These are phyloP conservation scores for Morelia viridis DNA, from an alignment of 2,797 vertebrate genomes.

Conservation along the genomic window DNA sequence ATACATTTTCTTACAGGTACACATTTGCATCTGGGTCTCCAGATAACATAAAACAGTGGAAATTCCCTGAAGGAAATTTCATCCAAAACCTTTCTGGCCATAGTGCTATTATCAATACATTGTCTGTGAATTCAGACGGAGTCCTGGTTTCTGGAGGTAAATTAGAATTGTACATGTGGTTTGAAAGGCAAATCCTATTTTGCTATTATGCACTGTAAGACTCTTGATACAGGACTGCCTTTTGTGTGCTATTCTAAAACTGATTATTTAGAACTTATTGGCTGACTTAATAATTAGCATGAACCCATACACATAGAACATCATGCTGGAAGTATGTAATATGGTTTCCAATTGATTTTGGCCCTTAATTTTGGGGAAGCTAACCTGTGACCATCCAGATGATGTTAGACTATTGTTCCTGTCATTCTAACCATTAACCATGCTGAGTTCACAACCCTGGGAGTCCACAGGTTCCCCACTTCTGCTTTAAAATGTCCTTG, in stretches of 20 bases:
- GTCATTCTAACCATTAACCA: not conserved
- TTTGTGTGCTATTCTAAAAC: not conserved
- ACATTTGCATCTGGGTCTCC: constrained; percentile 97
- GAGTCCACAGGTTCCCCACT: not conserved
- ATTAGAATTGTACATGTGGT: constrained; percentile 3
- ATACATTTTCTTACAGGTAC: constrained; percentile 80
- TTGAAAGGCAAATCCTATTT: not conserved
- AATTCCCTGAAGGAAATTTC: constrained; percentile 96
- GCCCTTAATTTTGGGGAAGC: not conserved
- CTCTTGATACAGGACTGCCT: not conserved
- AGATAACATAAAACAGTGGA: constrained; percentile 99
- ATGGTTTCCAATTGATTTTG: not conserved
- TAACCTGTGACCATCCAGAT: not conserved
- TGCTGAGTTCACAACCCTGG: not conserved
- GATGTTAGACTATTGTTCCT: not conserved
- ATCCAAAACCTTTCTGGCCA: constrained; percentile 98
- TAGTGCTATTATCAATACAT: constrained; percentile 96
- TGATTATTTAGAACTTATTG: not conserved
- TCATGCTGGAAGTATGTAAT: not conserved
- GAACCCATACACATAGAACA: not conserved
- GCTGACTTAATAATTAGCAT: too few relatives aligned
- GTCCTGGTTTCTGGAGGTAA: constrained; percentile 97
- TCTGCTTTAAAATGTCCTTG: not conserved
- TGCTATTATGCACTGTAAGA: not conserved
- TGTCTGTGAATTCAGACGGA: constrained; percentile 95